Conservation (phyloP, 2,113 vertebrate species). For the Semicossyphus pulcher region DNA sequence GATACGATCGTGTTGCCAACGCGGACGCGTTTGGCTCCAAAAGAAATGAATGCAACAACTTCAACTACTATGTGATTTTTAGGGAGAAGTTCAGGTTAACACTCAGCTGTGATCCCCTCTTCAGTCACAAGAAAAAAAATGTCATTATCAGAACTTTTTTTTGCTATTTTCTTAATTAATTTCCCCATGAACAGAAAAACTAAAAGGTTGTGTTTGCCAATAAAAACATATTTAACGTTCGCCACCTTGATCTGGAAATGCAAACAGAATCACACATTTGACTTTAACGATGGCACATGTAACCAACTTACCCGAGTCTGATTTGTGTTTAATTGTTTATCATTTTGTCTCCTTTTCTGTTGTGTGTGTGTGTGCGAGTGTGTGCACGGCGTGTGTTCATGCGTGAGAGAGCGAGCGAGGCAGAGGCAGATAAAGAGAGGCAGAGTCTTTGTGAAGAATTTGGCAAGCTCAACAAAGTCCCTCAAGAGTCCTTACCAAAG, state of each 20-base stretch:
- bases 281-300: background rate
- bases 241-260: constrained; percentile 6
- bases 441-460: constrained; percentile 76
- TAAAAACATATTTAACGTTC: background rate
- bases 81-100: background rate
- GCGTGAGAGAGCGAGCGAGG: constrained; percentile 34
- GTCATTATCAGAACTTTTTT: background rate
- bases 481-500: constrained; percentile 82
- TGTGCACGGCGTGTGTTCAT: constrained; percentile 14
- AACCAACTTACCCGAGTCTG: constrained; percentile 12
- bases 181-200: too few relatives aligned
- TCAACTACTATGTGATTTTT: background rate
- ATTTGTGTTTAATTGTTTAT: constrained; percentile 27
- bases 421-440: constrained; percentile 66
- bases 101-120: constrained; percentile 1
- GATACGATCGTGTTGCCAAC: background rate
- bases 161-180: background rate
- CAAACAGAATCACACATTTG: constrained; percentile 11
- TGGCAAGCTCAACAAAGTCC: constrained; percentile 79
- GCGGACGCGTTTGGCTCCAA: constrained; percentile 6
- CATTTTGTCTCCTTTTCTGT: constrained; percentile 32
- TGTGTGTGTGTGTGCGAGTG: background rate
- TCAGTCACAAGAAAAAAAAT: background rate
- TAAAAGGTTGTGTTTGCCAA: too few relatives aligned
- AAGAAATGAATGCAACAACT: background rate